phyloP scores from a whole-genome alignment of 2,888 invertebrate genomes.

The Matsumyia berberina region DNA sequence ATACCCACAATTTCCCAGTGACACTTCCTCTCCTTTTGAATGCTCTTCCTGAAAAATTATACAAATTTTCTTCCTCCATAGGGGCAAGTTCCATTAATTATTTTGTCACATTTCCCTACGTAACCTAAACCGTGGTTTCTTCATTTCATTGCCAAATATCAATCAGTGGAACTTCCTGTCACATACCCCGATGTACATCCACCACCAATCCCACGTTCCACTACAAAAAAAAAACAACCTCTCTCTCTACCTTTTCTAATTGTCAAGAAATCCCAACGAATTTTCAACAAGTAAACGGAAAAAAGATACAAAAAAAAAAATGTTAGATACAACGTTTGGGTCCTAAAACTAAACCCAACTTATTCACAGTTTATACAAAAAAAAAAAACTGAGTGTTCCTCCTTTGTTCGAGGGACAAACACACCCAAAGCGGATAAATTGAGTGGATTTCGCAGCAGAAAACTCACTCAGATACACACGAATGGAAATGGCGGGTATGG shows the following conservation, averaged over 20 bases:
- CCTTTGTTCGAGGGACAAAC: constrained; percentile 59
- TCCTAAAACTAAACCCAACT: constrained; percentile 55
- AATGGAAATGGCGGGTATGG: too few relatives aligned
- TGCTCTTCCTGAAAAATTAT: background rate
- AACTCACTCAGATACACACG: constrained; percentile 44
- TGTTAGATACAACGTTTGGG: constrained; percentile 40
- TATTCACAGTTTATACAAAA: constrained; percentile 61
- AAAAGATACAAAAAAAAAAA: constrained; percentile 33
- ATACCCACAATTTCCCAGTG: constrained; percentile 26
- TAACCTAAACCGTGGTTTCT: constrained; percentile 24
- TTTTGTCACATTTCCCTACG: constrained; percentile 62
- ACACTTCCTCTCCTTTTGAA: constrained; percentile 49
- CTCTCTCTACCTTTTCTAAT: constrained; percentile 32
- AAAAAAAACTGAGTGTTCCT: constrained; percentile 32
- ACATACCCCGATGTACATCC: constrained; percentile 39
- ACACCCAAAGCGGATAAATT: constrained; percentile 32
- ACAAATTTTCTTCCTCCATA: constrained; percentile 21
- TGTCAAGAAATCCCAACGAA: constrained; percentile 61
- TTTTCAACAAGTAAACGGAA: constrained; percentile 64
- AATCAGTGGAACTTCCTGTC: constrained; percentile 73
- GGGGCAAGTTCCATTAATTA: constrained; percentile 52
- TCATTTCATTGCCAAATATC: constrained; percentile 70
- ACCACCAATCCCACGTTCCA: constrained; percentile 12
- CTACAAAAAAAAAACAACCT: constrained; percentile 7
- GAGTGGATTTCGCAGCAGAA: constrained; percentile 36